These are phyloP conservation scores for Andrena haemorrhoa DNA, from an alignment of 2,888 invertebrate species.

Conservation along the genomic window DNA sequence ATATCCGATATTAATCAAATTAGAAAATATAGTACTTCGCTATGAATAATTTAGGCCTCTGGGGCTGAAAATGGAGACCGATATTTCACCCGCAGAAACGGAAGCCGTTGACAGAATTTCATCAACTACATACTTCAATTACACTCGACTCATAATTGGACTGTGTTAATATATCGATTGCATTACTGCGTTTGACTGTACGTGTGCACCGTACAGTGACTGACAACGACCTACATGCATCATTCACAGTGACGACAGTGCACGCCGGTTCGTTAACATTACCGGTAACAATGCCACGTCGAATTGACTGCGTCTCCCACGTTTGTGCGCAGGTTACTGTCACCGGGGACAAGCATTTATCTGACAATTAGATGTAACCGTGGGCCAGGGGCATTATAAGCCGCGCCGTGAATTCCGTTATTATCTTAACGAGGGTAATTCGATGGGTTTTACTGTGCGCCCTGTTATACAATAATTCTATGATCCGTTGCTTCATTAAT, in stretches of 20 bases:
- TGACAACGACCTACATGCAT: slow-evolving; percentile 67
- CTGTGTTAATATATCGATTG: slow-evolving; percentile 46
- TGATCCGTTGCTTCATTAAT: not conserved
- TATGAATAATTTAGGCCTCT: not conserved
- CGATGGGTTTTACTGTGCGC: not conserved
- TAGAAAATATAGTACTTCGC: too few relatives aligned
- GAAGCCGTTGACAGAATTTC: slow-evolving; percentile 32
- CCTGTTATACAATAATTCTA: not conserved
- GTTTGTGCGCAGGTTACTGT: slow-evolving; percentile 49
- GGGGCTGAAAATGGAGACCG: not conserved
- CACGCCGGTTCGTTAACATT: slow-evolving; percentile 61
- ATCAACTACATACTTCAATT: slow-evolving; percentile 35
- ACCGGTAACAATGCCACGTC: slow-evolving; percentile 49
- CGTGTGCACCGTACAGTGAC: slow-evolving; percentile 43
- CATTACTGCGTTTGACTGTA: slow-evolving; percentile 40
- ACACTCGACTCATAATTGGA: slow-evolving; percentile 37
- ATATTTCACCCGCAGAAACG: slow-evolving; percentile 1
- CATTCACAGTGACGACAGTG: slow-evolving; percentile 65
- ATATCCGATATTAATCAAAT: too few relatives aligned
- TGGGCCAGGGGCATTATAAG: slow-evolving; percentile 13
- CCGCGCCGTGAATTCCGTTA: not conserved
- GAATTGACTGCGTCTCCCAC: slow-evolving; percentile 55
- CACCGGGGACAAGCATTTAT: slow-evolving; percentile 50
- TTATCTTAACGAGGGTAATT: slow-evolving; percentile 16
- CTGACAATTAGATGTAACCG: slow-evolving; percentile 50